Evolutionary conservation across 2,113 vertebrate species (phyloP).

Genomic region (Pongo abelii): DNA sequence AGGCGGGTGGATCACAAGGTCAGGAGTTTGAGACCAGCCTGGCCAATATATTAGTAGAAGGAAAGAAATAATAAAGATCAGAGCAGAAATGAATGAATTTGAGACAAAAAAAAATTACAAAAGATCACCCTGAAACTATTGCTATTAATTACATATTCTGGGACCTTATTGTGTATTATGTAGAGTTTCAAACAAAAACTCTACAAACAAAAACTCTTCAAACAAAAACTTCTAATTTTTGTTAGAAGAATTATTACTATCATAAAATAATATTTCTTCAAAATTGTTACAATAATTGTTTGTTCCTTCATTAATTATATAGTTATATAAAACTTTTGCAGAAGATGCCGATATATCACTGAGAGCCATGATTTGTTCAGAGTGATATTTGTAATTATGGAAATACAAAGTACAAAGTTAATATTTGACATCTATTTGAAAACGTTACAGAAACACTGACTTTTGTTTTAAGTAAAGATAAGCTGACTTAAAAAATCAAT

Average conservation of each 20-base stretch:
- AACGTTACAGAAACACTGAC: neutral
- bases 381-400: conserved; percentile 3
- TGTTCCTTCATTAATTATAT: neutral
- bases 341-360: neutral
- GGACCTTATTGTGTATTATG: neutral
- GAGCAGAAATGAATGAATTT: too few species aligned
- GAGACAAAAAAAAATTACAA: neutral
- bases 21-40: too few species aligned
- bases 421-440: conserved; percentile 42
- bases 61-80: too few species aligned
- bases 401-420: neutral
- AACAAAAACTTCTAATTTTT: neutral
- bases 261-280: neutral
- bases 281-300: neutral
- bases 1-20: too few species aligned
- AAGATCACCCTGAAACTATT: neutral
- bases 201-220: neutral
- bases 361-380: neutral
- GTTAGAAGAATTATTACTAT: neutral
- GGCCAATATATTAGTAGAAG: too few species aligned
- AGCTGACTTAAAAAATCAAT: neutral
- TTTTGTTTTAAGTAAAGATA: conserved; percentile 55
- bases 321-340: neutral
- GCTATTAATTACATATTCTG: neutral
- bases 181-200: neutral